Conservation (phyloP, 2,113 vertebrate genomes). For the Antechinus flavipes region DNA sequence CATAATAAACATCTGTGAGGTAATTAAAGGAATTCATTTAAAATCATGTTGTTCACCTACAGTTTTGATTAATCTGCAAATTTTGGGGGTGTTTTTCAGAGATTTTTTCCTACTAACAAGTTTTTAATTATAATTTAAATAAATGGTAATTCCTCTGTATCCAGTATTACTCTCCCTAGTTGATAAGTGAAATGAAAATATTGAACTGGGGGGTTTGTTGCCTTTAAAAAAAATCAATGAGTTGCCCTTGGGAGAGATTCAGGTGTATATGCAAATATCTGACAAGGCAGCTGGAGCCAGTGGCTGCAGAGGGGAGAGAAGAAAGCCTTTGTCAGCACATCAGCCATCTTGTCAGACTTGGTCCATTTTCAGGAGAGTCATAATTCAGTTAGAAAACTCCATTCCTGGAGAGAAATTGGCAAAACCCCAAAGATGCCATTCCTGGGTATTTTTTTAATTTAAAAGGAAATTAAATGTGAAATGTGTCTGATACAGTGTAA, state of each 20-base stretch:
- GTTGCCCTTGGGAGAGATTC: background rate
- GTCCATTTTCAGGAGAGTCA: background rate
- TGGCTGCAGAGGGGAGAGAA: background rate
- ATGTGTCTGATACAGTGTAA: background rate
- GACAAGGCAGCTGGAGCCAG: background rate
- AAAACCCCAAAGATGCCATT: constrained; percentile 26
- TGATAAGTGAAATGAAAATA: constrained; percentile 22
- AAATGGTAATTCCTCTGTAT: background rate
- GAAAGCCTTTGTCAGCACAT: background rate
- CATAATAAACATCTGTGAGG: constrained; percentile 19
- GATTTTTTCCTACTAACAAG: background rate
- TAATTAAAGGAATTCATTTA: constrained; percentile 39
- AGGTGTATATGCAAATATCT: background rate
- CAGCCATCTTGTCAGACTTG: background rate
- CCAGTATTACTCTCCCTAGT: constrained; percentile 14
- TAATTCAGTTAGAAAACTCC: constrained; percentile 26
- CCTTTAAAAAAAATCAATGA: constrained; percentile 18
- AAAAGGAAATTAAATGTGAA: constrained; percentile 38
- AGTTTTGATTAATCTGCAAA: background rate
- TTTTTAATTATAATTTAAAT: constrained; percentile 63
- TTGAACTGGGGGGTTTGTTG: background rate
- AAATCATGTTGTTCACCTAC: background rate
- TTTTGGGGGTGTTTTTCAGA: background rate
- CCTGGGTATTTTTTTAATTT: background rate
- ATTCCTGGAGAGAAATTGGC: background rate